phyloP scores from a whole-genome alignment of 1,140 invertebrate genomes.

The Heliconius melpomene region DNA sequence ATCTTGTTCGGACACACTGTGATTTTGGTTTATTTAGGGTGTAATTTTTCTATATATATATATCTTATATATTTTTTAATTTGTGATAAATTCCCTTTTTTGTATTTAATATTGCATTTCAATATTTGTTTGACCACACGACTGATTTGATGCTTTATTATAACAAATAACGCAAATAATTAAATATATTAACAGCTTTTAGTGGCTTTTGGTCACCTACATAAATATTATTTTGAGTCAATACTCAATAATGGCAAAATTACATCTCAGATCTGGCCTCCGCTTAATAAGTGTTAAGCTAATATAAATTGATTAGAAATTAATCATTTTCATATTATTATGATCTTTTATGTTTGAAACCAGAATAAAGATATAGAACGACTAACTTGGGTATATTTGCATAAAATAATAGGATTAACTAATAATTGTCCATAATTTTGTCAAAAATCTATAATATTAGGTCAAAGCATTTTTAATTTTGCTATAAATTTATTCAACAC shows the following conservation, averaged over 20 bases:
- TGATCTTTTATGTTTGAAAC: conserved; percentile 32
- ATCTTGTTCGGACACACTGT: conserved; percentile 73
- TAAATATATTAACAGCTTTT: conserved; percentile 38
- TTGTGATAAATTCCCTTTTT: conserved; percentile 67
- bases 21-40: conserved; percentile 79
- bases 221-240: conserved; percentile 20
- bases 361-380: conserved; percentile 17
- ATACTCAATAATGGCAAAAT: conserved; percentile 34
- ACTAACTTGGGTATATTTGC: neutral
- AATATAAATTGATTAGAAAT: conserved; percentile 26
- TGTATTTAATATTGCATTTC: conserved; percentile 66
- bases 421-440: neutral
- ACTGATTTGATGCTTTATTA: conserved; percentile 70
- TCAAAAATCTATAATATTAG: neutral
- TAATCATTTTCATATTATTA: conserved; percentile 13
- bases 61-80: conserved; percentile 46
- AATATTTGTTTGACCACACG: conserved; percentile 54
- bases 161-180: conserved; percentile 45
- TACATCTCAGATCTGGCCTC: conserved; percentile 40
- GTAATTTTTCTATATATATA: conserved; percentile 67
- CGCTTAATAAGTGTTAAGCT: conserved; percentile 41
- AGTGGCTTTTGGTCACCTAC: conserved; percentile 29
- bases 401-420: neutral
- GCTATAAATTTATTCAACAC: neutral
- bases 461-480: conserved; percentile 2